These are phyloP conservation scores for Umimayanthus chanpuru DNA, from an alignment of 92 coral and sea anemone genomes.

Conservation along the genomic window DNA sequence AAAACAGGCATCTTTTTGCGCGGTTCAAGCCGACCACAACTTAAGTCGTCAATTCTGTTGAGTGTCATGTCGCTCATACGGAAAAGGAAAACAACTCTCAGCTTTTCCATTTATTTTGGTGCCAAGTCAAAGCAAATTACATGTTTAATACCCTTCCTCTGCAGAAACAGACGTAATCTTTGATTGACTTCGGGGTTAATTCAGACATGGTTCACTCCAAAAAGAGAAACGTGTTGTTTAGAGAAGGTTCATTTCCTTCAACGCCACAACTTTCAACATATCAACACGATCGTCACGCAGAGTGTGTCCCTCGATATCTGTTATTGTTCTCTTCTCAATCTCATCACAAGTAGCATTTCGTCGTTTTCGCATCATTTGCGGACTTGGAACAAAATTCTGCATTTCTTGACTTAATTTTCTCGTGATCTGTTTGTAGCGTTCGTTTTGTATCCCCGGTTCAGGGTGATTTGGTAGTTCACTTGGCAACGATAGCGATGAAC, in stretches of 20 bases:
- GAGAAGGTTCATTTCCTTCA: constrained; percentile 47
- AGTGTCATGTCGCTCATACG: background rate
- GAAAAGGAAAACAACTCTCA: too few species aligned
- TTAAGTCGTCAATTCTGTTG: background rate
- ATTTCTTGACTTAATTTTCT: constrained; percentile 43
- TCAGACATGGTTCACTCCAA: background rate
- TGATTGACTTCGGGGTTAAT: too few species aligned
- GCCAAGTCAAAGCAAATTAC: too few species aligned
- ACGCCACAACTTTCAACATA: constrained; percentile 34
- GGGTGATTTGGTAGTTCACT: background rate
- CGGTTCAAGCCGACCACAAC: too few species aligned
- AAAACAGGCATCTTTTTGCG: too few species aligned
- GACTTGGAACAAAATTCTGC: constrained; percentile 41
- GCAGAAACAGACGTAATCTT: background rate
- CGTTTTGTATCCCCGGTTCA: background rate
- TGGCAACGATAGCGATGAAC: constrained; percentile 22
- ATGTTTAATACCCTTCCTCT: too few species aligned
- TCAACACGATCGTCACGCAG: constrained; percentile 35
- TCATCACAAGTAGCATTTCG: constrained; percentile 42
- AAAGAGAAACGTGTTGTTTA: background rate
- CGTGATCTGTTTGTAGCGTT: constrained; percentile 24
- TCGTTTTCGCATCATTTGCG: constrained; percentile 45
- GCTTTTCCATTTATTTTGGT: too few species aligned
- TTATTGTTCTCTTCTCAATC: constrained; percentile 33
- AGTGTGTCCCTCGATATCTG: constrained; percentile 41